phyloP scores from a whole-genome alignment of 2,888 invertebrate species.

The Teinopalpus imperialis region DNA sequence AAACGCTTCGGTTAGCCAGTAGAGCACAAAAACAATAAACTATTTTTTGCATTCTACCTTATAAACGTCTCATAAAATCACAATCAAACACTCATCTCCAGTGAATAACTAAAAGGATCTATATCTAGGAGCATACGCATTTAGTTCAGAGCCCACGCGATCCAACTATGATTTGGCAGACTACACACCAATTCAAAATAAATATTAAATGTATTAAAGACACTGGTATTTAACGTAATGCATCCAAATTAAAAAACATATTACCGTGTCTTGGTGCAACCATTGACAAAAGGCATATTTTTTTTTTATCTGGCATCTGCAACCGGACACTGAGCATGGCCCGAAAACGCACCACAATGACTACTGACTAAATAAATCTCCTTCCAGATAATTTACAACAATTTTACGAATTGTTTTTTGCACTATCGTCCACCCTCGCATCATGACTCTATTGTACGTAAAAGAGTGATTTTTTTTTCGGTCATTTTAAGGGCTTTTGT shows the following conservation, averaged over 20 bases:
- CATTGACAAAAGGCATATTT: constrained; percentile 34
- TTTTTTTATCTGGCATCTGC: constrained; percentile 65
- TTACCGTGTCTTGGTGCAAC: constrained; percentile 38
- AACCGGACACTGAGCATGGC: constrained; percentile 64
- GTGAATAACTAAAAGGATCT: too few species aligned
- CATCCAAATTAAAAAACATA: constrained; percentile 12
- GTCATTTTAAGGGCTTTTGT: constrained; percentile 73
- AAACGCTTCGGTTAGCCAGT: too few species aligned
- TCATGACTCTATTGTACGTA: constrained; percentile 62
- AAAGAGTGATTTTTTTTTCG: constrained; percentile 71
- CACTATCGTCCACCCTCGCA: constrained; percentile 74
- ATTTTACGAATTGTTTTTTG: constrained; percentile 64
- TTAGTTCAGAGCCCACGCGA: too few species aligned
- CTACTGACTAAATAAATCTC: constrained; percentile 75
- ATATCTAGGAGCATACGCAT: too few species aligned
- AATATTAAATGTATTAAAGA: too few species aligned
- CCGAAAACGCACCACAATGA: constrained; percentile 65
- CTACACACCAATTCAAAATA: too few species aligned
- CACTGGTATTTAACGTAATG: too few species aligned
- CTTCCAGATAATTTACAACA: constrained; percentile 72
- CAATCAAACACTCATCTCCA: too few species aligned
- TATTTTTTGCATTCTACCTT: too few species aligned
- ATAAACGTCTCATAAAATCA: too few species aligned
- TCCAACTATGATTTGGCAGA: too few species aligned
- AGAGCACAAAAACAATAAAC: too few species aligned